Conservation (phyloP, 1,140 invertebrate species). For the Amphibalanus amphitrite region DNA sequence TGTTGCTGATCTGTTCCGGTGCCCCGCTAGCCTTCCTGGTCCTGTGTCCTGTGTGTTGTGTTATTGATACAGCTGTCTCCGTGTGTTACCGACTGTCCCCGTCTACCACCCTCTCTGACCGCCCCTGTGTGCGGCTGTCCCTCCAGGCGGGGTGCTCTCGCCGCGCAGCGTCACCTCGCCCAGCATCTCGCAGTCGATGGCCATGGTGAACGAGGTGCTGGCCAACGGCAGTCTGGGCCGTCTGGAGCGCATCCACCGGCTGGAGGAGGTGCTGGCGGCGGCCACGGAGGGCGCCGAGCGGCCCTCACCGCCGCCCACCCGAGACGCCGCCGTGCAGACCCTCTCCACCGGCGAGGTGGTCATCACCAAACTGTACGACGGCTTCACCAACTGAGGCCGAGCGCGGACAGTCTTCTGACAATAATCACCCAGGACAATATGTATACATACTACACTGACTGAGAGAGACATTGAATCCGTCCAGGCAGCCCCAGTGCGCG, state of each 20-base stretch:
- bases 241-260: conserved; percentile 65
- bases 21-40: no score
- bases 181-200: conserved; percentile 66
- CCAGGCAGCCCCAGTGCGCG: background rate
- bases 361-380: conserved; percentile 57
- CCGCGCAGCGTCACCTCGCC: conserved; percentile 10
- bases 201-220: conserved; percentile 62
- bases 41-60: no score
- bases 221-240: conserved; percentile 65
- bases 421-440: background rate
- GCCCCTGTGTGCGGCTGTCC: no score
- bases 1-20: no score
- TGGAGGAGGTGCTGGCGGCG: conserved; percentile 64
- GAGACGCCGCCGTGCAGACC: conserved; percentile 52
- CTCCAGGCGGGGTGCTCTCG: conserved; percentile 13
- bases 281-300: conserved; percentile 34
- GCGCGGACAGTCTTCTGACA: background rate
- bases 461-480: background rate
- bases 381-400: background rate
- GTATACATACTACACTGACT: no score
- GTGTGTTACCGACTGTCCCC: no score
- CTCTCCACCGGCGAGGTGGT: conserved; percentile 84
- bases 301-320: conserved; percentile 8
- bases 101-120: no score
- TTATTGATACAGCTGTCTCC: no score